Conservation (phyloP, 2,113 vertebrate species). For the Rattus rattus region DNA sequence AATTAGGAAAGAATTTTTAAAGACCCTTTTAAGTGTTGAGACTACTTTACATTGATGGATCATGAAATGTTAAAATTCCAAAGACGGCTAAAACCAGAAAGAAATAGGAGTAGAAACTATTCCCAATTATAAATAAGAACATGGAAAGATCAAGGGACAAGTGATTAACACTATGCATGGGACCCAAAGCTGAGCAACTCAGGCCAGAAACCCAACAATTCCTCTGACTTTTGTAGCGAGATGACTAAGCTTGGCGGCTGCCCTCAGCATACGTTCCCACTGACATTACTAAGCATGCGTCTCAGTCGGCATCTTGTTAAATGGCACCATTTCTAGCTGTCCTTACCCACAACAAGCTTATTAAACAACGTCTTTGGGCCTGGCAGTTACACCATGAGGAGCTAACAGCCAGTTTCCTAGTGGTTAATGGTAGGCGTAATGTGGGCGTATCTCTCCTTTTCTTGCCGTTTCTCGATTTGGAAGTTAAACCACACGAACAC, state of each 20-base stretch:
- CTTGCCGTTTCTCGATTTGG: constrained; percentile 25
- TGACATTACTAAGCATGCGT: constrained; percentile 47
- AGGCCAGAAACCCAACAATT: constrained; percentile 52
- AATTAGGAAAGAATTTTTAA: not conserved
- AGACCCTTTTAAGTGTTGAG: not conserved
- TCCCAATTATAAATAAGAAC: constrained; percentile 64
- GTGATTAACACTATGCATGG: constrained; percentile 22
- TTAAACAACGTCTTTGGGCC: constrained; percentile 10
- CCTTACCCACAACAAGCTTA: constrained; percentile 56
- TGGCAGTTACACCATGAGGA: not conserved
- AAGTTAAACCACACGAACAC: constrained; percentile 30
- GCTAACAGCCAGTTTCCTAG: not conserved
- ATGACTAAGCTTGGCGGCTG: constrained; percentile 61
- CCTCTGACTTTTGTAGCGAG: constrained; percentile 38
- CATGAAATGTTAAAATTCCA: constrained; percentile 55
- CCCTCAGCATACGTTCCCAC: constrained; percentile 55
- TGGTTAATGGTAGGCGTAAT: not conserved
- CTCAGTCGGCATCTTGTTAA: constrained; percentile 58
- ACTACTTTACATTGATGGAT: not conserved
- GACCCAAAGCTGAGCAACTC: constrained; percentile 19
- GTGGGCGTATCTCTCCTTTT: constrained; percentile 14
- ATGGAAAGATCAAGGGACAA: constrained; percentile 35
- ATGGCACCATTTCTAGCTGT: constrained; percentile 60
- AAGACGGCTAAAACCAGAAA: constrained; percentile 40
- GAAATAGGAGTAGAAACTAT: constrained; percentile 40